Base-by-base conservation (phyloP, 2,888 invertebrate genomes). In the Pristionchus mayeri region DNA sequence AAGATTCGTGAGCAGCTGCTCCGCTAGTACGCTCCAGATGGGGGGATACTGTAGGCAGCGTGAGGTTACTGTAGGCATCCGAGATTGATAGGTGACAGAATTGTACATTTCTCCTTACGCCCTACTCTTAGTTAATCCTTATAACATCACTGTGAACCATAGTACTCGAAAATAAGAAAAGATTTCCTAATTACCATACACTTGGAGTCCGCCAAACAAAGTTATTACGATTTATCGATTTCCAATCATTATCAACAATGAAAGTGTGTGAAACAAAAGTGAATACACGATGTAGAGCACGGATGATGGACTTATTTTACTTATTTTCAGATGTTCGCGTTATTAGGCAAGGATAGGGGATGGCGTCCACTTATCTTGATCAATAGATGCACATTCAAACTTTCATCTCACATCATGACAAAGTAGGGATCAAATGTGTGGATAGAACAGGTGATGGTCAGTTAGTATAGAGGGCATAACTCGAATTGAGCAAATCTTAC, bases 401-500 rank as follows among this genome's bases (percentile, higher is more conserved):
- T 40, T 71, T 71, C 71, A 40, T 44, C 37, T 40, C 63, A 67
- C 40, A 71, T 71, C n/a, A 71, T 71, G 71, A 37, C 67, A 67
- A 37, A 54, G 21, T 54, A 4, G 11, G 21, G 71, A 44, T 71
- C 67, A 37, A 67, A 16, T 2, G 16, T n/a, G n/a, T 40, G 71
- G 71, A 71, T 71, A n/a, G 71, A 44, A 71, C 71, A 71, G 71
- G 44, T 40, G 63, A 44, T 9, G 71, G 37, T 40, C 71, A 11
- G 44, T 71, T 71, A 71, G 71, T 71, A 71, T 40, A 44, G 18
- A 34, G 40, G 44, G 71, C 40, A 71, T 71, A 71, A 71, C 71
- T 71, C 71, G 71, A 71, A 71, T 71, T 71, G 71, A 71, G 71
- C 71, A 71, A 71, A n/a, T 71, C 40, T 71, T 71, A 71, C 71